Conservation (phyloP, 2,888 invertebrate genomes). For the Cosmia pyralina region DNA sequence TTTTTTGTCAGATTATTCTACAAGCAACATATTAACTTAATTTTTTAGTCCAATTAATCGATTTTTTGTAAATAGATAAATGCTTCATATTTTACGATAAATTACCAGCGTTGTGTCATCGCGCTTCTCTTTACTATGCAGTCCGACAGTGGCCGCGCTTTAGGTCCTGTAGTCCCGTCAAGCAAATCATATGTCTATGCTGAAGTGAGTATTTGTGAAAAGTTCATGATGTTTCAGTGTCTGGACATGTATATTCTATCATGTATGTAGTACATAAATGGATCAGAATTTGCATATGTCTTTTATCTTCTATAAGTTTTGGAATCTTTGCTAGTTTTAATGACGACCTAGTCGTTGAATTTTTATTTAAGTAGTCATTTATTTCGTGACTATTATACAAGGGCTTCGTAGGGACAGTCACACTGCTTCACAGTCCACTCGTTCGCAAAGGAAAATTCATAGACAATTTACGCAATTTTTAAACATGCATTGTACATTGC, state of each 20-base stretch:
- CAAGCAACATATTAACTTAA: too few relatives aligned
- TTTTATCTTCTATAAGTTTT: not conserved
- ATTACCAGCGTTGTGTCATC: too few relatives aligned
- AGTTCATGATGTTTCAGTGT: not conserved
- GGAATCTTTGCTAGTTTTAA: not conserved
- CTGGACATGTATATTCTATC: not conserved
- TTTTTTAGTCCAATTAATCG: too few relatives aligned
- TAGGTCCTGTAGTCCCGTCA: too few relatives aligned
- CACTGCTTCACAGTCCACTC: not conserved
- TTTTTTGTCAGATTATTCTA: too few relatives aligned
- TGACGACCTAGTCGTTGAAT: not conserved
- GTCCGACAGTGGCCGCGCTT: too few relatives aligned
- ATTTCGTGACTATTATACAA: not conserved
- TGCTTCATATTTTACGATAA: too few relatives aligned
- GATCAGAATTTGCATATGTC: not conserved
- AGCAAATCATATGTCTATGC: too few relatives aligned
- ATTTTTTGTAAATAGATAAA: too few relatives aligned
- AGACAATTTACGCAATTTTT: conserved; percentile 36
- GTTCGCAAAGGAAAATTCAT: conserved; percentile 14
- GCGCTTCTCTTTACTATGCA: too few relatives aligned
- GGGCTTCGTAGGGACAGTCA: not conserved
- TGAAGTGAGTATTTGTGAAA: not conserved
- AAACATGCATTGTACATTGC: conserved; percentile 15
- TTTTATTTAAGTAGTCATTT: not conserved
- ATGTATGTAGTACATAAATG: too few relatives aligned